A percentile compares a stretch with the other conserved stretches of the same genome.
phyloP scores from a whole-genome alignment of 2,113 vertebrate species.

The Megaceryle maxima region DNA sequence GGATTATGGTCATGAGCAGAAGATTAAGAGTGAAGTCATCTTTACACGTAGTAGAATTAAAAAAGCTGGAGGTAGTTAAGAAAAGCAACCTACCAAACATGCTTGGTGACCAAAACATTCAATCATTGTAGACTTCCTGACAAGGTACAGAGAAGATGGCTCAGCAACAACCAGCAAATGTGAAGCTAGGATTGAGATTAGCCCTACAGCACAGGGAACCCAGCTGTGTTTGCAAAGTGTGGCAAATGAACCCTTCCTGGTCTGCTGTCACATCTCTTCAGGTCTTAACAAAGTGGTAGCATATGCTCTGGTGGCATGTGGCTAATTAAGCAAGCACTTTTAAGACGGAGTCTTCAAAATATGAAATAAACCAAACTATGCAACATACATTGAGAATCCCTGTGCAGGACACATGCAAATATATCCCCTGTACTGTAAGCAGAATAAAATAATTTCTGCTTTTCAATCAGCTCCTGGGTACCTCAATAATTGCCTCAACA shows the following conservation, averaged over 20 bases:
- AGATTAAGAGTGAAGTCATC: slow-evolving; percentile 10
- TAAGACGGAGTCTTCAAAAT: neutral
- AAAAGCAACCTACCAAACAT: slow-evolving; percentile 28
- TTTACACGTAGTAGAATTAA: slow-evolving; percentile 6
- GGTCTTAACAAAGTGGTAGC: neutral
- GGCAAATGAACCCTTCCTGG: neutral
- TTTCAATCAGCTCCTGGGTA: neutral
- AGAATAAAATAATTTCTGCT: neutral
- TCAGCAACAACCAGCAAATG: slow-evolving; percentile 3
- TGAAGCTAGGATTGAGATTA: neutral
- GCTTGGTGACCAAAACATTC: neutral
- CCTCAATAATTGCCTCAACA: neutral
- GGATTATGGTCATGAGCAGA: neutral
- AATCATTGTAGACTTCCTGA: neutral
- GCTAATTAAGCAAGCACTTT: neutral
- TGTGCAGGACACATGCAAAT: neutral
- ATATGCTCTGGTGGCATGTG: neutral
- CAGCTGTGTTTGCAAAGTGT: neutral
- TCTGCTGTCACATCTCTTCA: neutral
- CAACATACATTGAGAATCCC: neutral
- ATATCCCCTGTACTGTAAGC: neutral
- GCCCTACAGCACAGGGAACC: neutral
- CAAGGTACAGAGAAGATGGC: slow-evolving; percentile 5
- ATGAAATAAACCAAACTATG: neutral
- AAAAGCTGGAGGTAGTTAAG: neutral